phyloP scores from a whole-genome alignment of 1,140 invertebrate species.

The Drosophila trapezifrons region DNA sequence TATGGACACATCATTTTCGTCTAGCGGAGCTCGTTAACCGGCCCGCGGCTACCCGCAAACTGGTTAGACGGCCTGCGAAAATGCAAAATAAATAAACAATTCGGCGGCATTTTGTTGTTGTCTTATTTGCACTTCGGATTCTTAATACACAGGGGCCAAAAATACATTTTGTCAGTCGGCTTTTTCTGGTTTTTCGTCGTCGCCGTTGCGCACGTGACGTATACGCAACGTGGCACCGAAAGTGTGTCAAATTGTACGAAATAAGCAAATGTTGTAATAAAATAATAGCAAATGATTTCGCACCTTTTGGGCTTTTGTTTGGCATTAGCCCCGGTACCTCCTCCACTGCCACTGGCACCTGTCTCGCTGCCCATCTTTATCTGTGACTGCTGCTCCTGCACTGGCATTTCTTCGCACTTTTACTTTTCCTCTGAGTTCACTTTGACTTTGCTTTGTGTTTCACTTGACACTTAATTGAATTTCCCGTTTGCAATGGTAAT shows the following conservation, averaged over 20 bases:
- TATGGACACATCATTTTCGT: conserved; percentile 35
- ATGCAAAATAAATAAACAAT: conserved; percentile 47
- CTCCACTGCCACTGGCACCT: conserved; percentile 17
- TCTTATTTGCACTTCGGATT: conserved; percentile 28
- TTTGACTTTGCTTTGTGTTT: not conserved
- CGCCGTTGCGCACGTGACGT: conserved; percentile 53
- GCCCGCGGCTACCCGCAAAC: conserved; percentile 24
- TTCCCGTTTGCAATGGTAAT: conserved; percentile 41
- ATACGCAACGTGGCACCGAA: conserved; percentile 68
- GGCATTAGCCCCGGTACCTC: conserved; percentile 21
- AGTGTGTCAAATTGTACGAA: conserved; percentile 61
- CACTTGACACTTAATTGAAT: conserved; percentile 30
- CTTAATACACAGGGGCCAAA: conserved; percentile 33
- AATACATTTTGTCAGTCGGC: conserved; percentile 26
- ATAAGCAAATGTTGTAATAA: conserved; percentile 33
- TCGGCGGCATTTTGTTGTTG: conserved; percentile 13
- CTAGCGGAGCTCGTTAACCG: conserved; percentile 46
- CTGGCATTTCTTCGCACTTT: conserved; percentile 49
- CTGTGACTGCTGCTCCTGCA: conserved; percentile 24
- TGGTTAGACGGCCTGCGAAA: conserved; percentile 49
- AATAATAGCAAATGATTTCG: conserved; percentile 35
- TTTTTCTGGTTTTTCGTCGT: conserved; percentile 11
- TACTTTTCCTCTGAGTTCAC: conserved; percentile 7
- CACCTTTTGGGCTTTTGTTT: conserved; percentile 60
- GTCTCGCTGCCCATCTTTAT: conserved; percentile 27